Conservation (phyloP, 2,113 vertebrate genomes). For the Sminthopsis crassicaudata region DNA sequence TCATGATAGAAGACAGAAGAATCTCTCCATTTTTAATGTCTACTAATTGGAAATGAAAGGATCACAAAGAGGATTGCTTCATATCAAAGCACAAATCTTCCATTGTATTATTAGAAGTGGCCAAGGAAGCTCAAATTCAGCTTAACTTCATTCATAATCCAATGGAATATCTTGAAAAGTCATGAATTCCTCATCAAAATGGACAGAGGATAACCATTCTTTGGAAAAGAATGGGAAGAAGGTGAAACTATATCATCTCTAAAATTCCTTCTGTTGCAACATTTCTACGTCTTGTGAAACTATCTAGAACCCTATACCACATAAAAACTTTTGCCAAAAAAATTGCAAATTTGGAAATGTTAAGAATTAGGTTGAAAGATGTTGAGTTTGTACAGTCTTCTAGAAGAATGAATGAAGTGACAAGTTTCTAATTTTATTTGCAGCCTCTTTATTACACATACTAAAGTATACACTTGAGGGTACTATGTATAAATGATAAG, state of each 20-base stretch:
- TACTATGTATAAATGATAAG: conserved; percentile 69
- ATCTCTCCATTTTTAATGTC: neutral
- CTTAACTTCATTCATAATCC: neutral
- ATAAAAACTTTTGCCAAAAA: conserved; percentile 18
- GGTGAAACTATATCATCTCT: neutral
- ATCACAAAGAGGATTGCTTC: neutral
- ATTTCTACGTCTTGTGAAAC: neutral
- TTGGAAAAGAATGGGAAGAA: neutral
- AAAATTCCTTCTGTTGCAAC: neutral
- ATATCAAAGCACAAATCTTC: neutral
- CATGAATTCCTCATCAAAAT: neutral
- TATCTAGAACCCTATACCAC: neutral
- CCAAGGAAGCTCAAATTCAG: neutral
- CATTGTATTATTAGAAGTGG: neutral
- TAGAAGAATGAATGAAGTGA: conserved; percentile 64
- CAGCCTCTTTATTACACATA: conserved; percentile 65
- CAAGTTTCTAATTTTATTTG: conserved; percentile 68
- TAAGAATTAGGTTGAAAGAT: conserved; percentile 26
- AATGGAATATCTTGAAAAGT: conserved; percentile 29
- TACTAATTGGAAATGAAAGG: neutral
- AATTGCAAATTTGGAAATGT: conserved; percentile 16
- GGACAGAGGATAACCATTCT: neutral
- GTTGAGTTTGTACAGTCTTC: conserved; percentile 56
- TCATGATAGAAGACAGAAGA: neutral
- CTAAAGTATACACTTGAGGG: conserved; percentile 72